Conservation (phyloP, 2,113 vertebrate species). For the Thermophis baileyi region DNA sequence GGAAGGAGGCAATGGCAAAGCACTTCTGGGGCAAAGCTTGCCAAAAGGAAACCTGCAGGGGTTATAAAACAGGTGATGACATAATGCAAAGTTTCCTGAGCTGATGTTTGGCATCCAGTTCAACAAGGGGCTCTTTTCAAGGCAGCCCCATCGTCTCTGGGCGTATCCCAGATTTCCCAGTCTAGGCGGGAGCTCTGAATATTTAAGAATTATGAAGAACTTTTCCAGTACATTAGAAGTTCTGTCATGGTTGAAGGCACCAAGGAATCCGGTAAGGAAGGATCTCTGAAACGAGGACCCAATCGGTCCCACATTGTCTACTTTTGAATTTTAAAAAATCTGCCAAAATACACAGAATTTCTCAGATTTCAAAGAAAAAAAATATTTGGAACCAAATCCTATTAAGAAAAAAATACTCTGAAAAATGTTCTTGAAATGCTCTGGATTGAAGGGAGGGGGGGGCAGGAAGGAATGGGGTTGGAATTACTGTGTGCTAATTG, state of each 20-base stretch:
- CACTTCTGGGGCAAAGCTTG: no score
- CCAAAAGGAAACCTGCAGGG: no score
- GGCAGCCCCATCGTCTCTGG: not conserved
- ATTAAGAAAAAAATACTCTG: not conserved
- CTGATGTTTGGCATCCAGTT: no score
- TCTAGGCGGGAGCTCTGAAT: not conserved
- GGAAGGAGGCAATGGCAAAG: no score
- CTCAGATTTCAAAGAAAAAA: not conserved
- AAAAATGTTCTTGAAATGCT: not conserved
- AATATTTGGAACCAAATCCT: not conserved
- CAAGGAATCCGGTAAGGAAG: not conserved
- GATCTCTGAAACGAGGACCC: not conserved
- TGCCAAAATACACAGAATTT: not conserved
- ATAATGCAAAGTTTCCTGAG: not conserved
- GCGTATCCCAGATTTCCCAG: not conserved
- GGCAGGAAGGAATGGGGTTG: no score
- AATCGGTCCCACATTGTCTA: fast-evolving
- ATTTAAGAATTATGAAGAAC: not conserved
- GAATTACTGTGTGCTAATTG: not conserved
- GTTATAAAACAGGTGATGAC: not conserved
- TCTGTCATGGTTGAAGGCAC: not conserved
- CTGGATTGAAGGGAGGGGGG: not conserved
- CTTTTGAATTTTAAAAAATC: not conserved
- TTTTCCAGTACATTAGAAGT: not conserved
- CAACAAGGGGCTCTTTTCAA: not conserved